Percentiles rank a stretch among this genome's conserved stretches.
phyloP scores from a whole-genome alignment of 2,888 invertebrate species.

The Caenorhabditis virilis region DNA sequence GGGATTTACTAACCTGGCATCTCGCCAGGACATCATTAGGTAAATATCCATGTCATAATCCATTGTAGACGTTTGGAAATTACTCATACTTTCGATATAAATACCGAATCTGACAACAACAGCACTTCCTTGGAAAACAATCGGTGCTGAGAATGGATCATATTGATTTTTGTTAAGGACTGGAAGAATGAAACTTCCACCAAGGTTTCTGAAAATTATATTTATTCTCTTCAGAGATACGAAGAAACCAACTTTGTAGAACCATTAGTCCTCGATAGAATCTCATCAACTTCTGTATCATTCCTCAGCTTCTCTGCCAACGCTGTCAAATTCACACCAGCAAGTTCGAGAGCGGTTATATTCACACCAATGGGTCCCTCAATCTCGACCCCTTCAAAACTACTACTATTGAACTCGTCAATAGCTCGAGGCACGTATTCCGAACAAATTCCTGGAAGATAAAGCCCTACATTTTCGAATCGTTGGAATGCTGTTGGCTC shows the following conservation, averaged over 20 bases:
- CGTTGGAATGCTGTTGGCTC: conserved; percentile 48
- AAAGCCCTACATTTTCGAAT: conserved; percentile 58
- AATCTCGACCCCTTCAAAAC: conserved; percentile 65
- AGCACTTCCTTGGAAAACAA: conserved; percentile 62
- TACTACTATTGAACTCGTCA: conserved; percentile 61
- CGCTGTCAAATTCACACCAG: conserved; percentile 65
- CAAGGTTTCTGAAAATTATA: conserved; percentile 43
- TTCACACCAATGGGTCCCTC: conserved; percentile 68
- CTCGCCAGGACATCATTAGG: conserved; percentile 66
- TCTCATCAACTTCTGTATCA: conserved; percentile 67
- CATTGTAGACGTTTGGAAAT: conserved; percentile 68
- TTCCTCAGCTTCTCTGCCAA: conserved; percentile 67
- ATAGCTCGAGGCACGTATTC: conserved; percentile 64
- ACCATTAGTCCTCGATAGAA: conserved; percentile 59
- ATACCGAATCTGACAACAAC: conserved; percentile 67
- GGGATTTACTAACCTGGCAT: conserved; percentile 64
- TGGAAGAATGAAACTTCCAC: conserved; percentile 63
- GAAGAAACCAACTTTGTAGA: conserved; percentile 47
- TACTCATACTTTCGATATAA: conserved; percentile 68
- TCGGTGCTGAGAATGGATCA: conserved; percentile 66
- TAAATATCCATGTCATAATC: conserved; percentile 69
- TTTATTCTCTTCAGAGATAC: neutral
- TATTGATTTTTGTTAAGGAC: conserved; percentile 66
- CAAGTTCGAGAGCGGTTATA: conserved; percentile 58
- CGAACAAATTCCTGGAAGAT: conserved; percentile 63